These are phyloP conservation scores for Seira musarum DNA, from an alignment of 2,888 invertebrate genomes.

Conservation along the genomic window DNA sequence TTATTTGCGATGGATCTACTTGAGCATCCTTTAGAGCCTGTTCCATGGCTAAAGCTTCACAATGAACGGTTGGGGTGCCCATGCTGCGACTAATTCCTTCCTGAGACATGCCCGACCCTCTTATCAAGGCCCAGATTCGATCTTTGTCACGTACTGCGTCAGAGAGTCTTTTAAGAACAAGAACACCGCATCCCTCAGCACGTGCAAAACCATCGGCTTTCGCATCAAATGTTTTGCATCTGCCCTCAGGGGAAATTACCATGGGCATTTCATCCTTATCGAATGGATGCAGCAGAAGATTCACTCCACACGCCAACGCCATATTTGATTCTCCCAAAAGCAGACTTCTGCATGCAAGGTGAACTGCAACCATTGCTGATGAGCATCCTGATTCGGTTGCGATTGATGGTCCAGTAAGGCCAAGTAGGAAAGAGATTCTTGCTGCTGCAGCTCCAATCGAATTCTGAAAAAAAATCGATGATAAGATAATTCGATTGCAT, in stretches of 20 bases:
- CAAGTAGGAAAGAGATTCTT: conserved; percentile 33
- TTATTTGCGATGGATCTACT: conserved; percentile 24
- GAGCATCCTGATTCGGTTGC: conserved; percentile 34
- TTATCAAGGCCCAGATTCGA: conserved; percentile 39
- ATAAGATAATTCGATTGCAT: no score
- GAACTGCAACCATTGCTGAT: conserved; percentile 48
- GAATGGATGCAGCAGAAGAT: conserved; percentile 41
- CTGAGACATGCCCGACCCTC: conserved; percentile 43
- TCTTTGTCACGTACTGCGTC: conserved; percentile 47
- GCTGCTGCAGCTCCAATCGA: conserved; percentile 38
- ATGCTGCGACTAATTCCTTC: conserved; percentile 47
- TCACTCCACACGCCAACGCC: conserved; percentile 45
- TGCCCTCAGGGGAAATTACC: conserved; percentile 39
- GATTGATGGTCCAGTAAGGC: conserved; percentile 48
- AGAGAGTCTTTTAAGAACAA: conserved; percentile 48
- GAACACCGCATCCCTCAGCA: conserved; percentile 49
- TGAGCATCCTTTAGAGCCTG: conserved; percentile 34
- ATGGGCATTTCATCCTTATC: conserved; percentile 30
- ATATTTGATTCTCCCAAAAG: conserved; percentile 20
- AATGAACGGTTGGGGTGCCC: conserved; percentile 52
- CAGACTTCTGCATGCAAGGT: conserved; percentile 39
- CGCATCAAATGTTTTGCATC: conserved; percentile 45
- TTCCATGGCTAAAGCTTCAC: conserved; percentile 53
- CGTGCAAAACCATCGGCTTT: conserved; percentile 55
- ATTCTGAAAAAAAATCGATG: conserved; percentile 13